Base-by-base conservation (phyloP, 2,888 invertebrate genomes). In the Drosophila colorata region DNA sequence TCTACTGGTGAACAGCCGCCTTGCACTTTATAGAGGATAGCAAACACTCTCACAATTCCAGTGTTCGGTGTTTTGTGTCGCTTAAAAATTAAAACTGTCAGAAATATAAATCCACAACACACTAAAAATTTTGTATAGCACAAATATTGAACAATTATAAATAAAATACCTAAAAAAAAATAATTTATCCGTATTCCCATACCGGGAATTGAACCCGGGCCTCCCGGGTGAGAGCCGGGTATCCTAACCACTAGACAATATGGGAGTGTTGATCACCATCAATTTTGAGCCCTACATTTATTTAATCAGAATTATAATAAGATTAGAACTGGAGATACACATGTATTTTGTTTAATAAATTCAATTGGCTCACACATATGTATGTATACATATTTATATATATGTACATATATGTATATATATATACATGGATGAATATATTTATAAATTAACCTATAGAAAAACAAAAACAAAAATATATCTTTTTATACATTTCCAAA, bases 221-320 rank as follows among this genome's bases (percentile, higher is more conserved):
- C 79, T 81, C 82, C 80, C 85, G 80, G 80, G 80, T 81, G 80
- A 81, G 81, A 81, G 80, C 80, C 80, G 85, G 80, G 82, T 81
- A 80, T 80, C 81, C 80, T 81, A 81, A 85, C 81, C 81, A 81
- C 81, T 81, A 81, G 85, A 81, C 85, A 81, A 81, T 81, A 81
- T 81, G 81, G 85, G 81, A 81, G 28, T 2, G 28, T 9, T 53
- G 20, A 18, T 20, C 6, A 0, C 0, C 1, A 0, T 0, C 0
- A 11, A 2, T 38, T 31, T 5, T 38, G 7, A 57, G 4, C 3
- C 0, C n/a, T n/a, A n/a, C n/a, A n/a, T n/a, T 0, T 0, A 3
- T 0, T 25, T 7, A 1, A 0, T 0, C 1, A 8, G 8, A 38
- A 38, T 2, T 28, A 9, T 2, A 28, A 28, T 28, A 2, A 28